Base-by-base conservation (phyloP, 2,888 invertebrate genomes). In the Limnephilus marmoratus region DNA sequence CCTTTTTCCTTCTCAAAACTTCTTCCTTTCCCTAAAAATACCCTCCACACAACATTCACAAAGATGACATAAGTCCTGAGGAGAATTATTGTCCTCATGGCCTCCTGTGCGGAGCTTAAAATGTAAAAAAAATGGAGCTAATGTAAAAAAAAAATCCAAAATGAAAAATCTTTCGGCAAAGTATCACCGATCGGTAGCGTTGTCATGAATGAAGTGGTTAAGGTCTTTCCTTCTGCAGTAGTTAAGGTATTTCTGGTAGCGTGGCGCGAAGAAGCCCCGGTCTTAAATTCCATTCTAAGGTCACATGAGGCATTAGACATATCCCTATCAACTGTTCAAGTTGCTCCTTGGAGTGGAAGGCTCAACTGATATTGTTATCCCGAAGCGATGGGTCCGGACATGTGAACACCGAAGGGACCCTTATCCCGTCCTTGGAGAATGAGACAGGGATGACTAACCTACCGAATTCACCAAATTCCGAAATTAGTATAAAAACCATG, bases 241-340 rank as follows among this genome's bases (percentile, higher is more conserved):
- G n/a, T 85, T 24, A 68, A 18, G 88, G 24, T 37, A 13, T 37
- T 86, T 41, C 29, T 86, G 29, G 37, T 45, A 45, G 49, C 86
- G 29, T 68, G 88, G 31, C 18, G 87, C 87, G 68, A 53, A 87
- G 53, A 13, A 81, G 53, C 88, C 31, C 88, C 68, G 5, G 86
- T 9, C 34, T 18, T n/a, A 68, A 29, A 90, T 90, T 81, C 85
- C 86, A 83, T 92, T 92, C 90, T 92, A 49, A 86, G 90, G 85
- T 92, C 92, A 82, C 92, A 92, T 80, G 92, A 80, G 80, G 90
- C 81, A 91, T 90, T 90, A 91, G 81, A 91, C 92, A 91, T 90
- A 91, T 92, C 92, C 41, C 92, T 81, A 92, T 92, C 92, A 91
- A 92, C 92, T 92, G 86, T 92, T 92, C 92, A 92, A 86, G 91